Conservation (phyloP, 2,113 vertebrate species). For the Castor canadensis region DNA sequence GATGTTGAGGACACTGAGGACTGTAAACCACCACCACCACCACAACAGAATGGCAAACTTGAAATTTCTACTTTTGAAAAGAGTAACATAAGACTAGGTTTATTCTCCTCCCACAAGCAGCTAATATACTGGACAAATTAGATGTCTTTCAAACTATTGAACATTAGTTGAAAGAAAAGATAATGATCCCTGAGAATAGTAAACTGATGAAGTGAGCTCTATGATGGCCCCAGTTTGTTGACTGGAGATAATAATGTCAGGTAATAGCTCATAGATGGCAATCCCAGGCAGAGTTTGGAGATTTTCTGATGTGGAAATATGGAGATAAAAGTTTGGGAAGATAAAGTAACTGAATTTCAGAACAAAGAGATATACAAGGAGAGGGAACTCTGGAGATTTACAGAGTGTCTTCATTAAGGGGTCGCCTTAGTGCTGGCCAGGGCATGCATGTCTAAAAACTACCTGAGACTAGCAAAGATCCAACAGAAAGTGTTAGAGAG, state of each 20-base stretch:
- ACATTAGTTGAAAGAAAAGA: not conserved
- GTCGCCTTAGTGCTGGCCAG: not conserved
- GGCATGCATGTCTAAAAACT: not conserved
- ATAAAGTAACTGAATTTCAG: not conserved
- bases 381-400: not conserved
- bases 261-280: not conserved
- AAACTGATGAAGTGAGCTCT: not conserved
- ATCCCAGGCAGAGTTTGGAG: not conserved
- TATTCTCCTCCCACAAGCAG: not conserved
- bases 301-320: not conserved
- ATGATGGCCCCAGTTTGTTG: not conserved
- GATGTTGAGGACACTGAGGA: not conserved
- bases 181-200: not conserved
- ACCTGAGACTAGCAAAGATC: not conserved
- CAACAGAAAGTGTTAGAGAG: not conserved
- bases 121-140: not conserved
- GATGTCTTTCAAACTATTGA: not conserved
- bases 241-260: not conserved
- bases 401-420: not conserved
- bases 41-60: not conserved
- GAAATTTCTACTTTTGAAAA: not conserved
- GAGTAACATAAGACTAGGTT: not conserved
- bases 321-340: not conserved
- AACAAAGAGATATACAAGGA: not conserved
- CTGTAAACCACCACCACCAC: not conserved